Evolutionary conservation across 2,113 vertebrate genomes (phyloP), one percentile per base, ranked within the genome.

Genomic region (Phaethon lepturus): DNA sequence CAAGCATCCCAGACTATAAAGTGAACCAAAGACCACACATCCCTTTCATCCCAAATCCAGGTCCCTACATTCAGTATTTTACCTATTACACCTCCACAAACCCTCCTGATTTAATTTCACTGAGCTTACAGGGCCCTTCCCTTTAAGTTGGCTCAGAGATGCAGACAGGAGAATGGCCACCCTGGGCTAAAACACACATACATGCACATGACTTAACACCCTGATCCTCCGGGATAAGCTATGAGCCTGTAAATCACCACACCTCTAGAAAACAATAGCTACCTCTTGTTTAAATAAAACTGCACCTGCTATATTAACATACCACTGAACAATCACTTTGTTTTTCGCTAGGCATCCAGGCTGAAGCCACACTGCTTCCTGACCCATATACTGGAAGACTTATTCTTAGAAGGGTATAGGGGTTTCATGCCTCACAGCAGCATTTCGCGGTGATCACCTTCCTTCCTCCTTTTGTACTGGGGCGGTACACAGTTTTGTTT

Each of bases 401-500:
- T 98, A 98, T 98, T 98, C 98, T 98, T 98, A 98, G 98, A 98
- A 98, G 97, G 97, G 93, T 87, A 94, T 86, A 97, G 95, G 96
- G 93, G 94, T 97, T 98, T 97, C 98, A 95, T 87, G 96, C 90
- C 93, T 63, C 12, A 22, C 95, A 94, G 94, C 96, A 94, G 95
- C 75, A 10, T 87, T 78, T 49, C 76, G 24, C 25, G 22, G 97
- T 93, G 96, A 96, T 98, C 97, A 98, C 98, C 98, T 98, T 99
- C 98, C 98, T 99, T 99, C 98, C 98, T 98, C 95, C 98, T 98
- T 99, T 98, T 98, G 98, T 98, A 26, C 93, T 98, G 74, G 86
- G 83, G 80, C 10, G 2, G 93, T 93, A 84, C 87, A 68, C 42
- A 87, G 95, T 96, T 98, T 98, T 98, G 97, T 95, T 98, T 97